Evolutionary conservation across 64 coral and sea anemone species (phyloP).

Genomic region (Pachyseris speciosa): DNA sequence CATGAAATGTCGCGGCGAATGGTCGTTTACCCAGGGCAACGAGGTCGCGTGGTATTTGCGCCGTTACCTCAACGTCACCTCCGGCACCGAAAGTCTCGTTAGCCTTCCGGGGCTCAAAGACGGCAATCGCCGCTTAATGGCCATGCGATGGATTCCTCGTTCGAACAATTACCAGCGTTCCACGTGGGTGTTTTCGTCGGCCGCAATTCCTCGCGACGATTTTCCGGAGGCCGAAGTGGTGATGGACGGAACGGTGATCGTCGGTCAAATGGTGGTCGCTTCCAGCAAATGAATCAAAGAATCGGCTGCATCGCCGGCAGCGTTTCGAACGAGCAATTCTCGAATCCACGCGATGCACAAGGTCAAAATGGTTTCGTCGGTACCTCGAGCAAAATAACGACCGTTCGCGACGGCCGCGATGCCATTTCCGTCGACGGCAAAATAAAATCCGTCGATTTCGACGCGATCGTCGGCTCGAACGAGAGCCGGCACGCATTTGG

Average conservation of each 20-base stretch:
- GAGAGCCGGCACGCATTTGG: background rate
- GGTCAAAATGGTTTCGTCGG: background rate
- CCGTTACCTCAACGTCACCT: background rate
- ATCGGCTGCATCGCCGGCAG: background rate
- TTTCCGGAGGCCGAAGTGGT: background rate
- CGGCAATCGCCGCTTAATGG: background rate
- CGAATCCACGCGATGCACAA: conserved; percentile 4
- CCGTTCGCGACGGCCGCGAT: background rate
- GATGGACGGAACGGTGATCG: background rate
- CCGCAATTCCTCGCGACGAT: background rate
- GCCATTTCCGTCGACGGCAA: background rate
- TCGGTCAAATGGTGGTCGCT: background rate
- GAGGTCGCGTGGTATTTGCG: background rate
- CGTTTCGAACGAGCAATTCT: background rate
- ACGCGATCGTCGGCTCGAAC: background rate
- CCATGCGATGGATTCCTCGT: background rate
- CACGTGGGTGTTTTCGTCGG: background rate
- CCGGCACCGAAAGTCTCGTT: background rate
- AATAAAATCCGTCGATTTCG: background rate
- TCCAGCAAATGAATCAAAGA: background rate
- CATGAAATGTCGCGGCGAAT: background rate
- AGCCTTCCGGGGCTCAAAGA: background rate
- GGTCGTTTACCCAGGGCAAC: background rate
- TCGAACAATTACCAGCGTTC: background rate
- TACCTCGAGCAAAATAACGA: background rate